These are phyloP conservation scores for Melipona bicolor DNA, from an alignment of 2,888 invertebrate genomes.

Conservation along the genomic window DNA sequence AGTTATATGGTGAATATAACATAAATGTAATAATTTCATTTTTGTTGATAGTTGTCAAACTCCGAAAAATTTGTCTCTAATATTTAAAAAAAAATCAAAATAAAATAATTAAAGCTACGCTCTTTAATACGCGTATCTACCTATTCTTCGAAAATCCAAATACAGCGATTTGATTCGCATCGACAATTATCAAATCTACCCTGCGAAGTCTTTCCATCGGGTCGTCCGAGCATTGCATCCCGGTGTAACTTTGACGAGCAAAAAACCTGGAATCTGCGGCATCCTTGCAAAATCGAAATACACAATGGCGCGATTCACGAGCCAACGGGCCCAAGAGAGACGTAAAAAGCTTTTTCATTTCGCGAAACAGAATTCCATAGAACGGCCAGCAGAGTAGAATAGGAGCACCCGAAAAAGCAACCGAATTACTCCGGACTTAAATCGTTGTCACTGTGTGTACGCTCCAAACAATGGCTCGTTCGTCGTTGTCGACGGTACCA, in stretches of 20 bases:
- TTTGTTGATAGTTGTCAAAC: too few relatives aligned
- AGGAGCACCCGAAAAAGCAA: conserved; percentile 2
- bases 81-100: too few relatives aligned
- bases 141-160: too few relatives aligned
- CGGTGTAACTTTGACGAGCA: not conserved
- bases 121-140: too few relatives aligned
- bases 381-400: not conserved
- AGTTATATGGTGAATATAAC: too few relatives aligned
- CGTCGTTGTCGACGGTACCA: not conserved
- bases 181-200: not conserved
- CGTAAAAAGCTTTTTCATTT: not conserved
- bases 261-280: not conserved
- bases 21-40: too few relatives aligned
- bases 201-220: too few relatives aligned
- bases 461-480: not conserved
- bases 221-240: too few relatives aligned
- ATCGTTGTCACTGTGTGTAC: not conserved
- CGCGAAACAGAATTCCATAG: not conserved
- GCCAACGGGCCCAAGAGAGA: not conserved
- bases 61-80: too few relatives aligned
- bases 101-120: too few relatives aligned
- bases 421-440: conserved; percentile 4
- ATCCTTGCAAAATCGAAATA: not conserved
- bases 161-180: not conserved
- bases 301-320: not conserved